Evolutionary conservation across 2,888 invertebrate species (phyloP), one percentile per base, ranked within the genome.

Genomic region (Eurytoma californica): DNA sequence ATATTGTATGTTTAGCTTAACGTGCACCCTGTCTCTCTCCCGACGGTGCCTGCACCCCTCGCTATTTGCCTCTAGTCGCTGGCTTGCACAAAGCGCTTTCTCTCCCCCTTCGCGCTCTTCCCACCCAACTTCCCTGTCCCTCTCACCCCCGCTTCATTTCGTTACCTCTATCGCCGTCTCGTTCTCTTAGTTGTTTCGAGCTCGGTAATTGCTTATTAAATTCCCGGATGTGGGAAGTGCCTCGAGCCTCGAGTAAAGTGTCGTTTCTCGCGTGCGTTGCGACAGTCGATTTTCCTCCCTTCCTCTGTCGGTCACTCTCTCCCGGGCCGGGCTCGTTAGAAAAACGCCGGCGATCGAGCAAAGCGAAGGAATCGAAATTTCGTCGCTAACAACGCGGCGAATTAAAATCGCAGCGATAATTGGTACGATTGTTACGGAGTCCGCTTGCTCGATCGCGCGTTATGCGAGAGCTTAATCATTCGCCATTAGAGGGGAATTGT

Each of bases 121-220:
- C 18, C 14, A 3, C 39, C 5, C 9, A 39, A 39, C 39, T 39
- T 39, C 39, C 39, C 39, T 1, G 39, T 39, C 39, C 39, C 39
- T 39, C 69, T 60, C 51, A 14, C 73, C 57, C 57, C n/a, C 18
- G 4, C 16, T 66, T 66, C 24, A 49, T 28, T 60, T n/a, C 60
- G 18, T 30, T 13, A 18, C 55, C 68, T 72, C 75, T 78, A 39
- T 80, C 80, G 84, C 84, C 84, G 84, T 85, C 86, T 86, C 84
- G 85, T 39, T 39, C 39, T 39, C 85, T 72, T 85, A 86, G 86
- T 86, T 86, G 87, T 86, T 88, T 86, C 87, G 86, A 86, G 85
- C 85, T 85, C 85, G 86, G 87, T 87, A 87, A 88, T 88, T 88
- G 88, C 87, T 88, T 88, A 87, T 88, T 88, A 87, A 88, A 88